phyloP scores from a whole-genome alignment of 2,113 vertebrate species.

The Eonycteris spelaea region DNA sequence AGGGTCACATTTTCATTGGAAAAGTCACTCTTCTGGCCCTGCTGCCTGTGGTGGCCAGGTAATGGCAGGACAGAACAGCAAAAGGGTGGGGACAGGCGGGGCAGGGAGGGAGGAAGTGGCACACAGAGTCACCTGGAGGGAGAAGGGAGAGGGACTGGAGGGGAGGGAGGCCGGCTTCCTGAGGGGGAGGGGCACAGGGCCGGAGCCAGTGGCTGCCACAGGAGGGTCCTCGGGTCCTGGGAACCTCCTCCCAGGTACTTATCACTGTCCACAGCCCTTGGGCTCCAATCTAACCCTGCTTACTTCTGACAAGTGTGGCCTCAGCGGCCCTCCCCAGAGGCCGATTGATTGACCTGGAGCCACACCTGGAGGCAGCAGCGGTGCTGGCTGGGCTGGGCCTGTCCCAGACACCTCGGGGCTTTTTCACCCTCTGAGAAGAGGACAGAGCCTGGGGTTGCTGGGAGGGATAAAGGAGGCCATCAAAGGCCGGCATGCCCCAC shows the following conservation, averaged over 20 bases:
- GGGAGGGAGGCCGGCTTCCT: too few relatives aligned
- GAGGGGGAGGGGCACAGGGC: too few relatives aligned
- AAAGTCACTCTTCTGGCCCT: too few relatives aligned
- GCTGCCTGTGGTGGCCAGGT: background rate
- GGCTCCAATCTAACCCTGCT: background rate
- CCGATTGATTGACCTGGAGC: background rate
- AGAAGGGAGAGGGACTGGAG: background rate
- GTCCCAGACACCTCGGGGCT: background rate
- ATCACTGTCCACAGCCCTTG: background rate
- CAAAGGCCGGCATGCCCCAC: rapidly evolving
- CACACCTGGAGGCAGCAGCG: background rate
- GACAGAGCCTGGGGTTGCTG: too few relatives aligned
- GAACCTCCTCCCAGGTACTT: background rate
- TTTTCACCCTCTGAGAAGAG: background rate
- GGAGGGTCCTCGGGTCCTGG: background rate
- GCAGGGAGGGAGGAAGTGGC: background rate
- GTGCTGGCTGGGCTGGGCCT: background rate
- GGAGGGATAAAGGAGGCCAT: rapidly evolving
- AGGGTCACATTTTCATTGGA: background rate
- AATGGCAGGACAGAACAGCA: too few relatives aligned
- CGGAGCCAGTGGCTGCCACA: background rate
- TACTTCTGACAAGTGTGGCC: background rate
- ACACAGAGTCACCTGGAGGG: background rate
- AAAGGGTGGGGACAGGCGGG: too few relatives aligned
- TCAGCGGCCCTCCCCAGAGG: background rate